These are phyloP conservation scores for Drosophila pseudoananassae DNA, from an alignment of 1,140 invertebrate species.

Conservation along the genomic window DNA sequence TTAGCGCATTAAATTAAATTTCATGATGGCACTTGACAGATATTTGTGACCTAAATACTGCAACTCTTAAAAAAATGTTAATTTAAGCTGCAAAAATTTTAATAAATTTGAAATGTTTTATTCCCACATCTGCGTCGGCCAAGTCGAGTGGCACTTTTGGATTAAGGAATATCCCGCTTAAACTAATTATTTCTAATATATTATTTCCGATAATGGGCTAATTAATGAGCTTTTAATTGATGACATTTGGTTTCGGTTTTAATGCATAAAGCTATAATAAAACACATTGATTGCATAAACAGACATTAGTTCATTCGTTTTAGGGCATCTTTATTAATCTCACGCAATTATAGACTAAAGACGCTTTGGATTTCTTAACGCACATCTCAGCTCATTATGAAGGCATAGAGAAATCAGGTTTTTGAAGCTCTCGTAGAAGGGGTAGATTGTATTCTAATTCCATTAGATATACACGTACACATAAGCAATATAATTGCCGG, in stretches of 20 bases:
- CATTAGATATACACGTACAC: slow-evolving; percentile 36
- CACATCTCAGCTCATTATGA: too few relatives aligned
- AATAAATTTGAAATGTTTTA: background rate
- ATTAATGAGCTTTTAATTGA: slow-evolving; percentile 5
- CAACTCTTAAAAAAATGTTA: background rate
- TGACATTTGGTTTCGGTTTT: background rate
- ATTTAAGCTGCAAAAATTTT: background rate
- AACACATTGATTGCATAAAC: background rate
- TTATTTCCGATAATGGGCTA: background rate
- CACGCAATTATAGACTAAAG: background rate
- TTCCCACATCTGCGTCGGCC: background rate
- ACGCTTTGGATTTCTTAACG: background rate
- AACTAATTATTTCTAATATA: slow-evolving; percentile 7
- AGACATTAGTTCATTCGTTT: background rate
- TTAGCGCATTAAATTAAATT: background rate
- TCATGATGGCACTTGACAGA: background rate
- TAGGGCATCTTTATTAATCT: background rate
- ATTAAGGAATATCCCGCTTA: background rate
- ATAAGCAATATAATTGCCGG: slow-evolving; percentile 56
- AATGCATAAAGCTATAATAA: background rate
- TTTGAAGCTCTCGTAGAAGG: slow-evolving; percentile 8
- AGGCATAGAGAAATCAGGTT: too few relatives aligned
- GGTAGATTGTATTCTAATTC: slow-evolving; percentile 51
- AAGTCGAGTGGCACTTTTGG: slow-evolving; percentile 3
- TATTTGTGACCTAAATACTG: background rate